Percentiles rank a stretch among this genome's conserved stretches.
Conservation (phyloP, 1,140 invertebrate genomes). For the Thalassaphorura encarpata region DNA sequence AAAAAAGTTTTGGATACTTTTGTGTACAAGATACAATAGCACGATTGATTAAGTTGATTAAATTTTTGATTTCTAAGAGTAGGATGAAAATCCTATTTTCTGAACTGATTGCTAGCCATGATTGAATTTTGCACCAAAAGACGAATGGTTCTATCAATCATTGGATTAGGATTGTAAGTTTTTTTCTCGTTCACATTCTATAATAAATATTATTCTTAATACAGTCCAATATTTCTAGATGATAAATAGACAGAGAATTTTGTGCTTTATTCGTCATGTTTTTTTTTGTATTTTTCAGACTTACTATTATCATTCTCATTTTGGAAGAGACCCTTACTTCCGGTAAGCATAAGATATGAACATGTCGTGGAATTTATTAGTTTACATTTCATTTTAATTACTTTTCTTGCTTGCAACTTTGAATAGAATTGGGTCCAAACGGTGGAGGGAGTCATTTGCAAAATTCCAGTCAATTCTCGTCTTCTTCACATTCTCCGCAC, state of each 20-base stretch:
- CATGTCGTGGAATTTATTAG: background rate
- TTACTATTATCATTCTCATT: constrained; percentile 64
- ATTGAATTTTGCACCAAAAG: constrained; percentile 29
- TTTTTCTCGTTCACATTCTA: no score
- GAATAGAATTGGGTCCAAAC: background rate
- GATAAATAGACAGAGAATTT: background rate
- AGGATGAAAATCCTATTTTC: no score
- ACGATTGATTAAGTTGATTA: no score
- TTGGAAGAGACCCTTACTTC: constrained; percentile 44
- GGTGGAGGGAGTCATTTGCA: constrained; percentile 49
- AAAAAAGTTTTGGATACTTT: no score
- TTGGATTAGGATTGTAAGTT: constrained; percentile 29
- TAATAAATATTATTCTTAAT: background rate
- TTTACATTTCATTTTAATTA: background rate
- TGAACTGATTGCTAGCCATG: no score
- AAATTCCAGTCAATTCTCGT: constrained; percentile 41
- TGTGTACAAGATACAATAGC: no score
- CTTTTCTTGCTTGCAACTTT: background rate
- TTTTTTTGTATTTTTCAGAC: constrained; percentile 36
- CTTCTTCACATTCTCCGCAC: no score
- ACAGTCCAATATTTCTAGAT: no score
- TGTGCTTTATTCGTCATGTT: background rate
- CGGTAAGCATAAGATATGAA: background rate
- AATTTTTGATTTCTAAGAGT: no score
- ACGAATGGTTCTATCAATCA: constrained; percentile 29